Conservation (phyloP, 2,113 vertebrate species). For the Grallaria varia region DNA sequence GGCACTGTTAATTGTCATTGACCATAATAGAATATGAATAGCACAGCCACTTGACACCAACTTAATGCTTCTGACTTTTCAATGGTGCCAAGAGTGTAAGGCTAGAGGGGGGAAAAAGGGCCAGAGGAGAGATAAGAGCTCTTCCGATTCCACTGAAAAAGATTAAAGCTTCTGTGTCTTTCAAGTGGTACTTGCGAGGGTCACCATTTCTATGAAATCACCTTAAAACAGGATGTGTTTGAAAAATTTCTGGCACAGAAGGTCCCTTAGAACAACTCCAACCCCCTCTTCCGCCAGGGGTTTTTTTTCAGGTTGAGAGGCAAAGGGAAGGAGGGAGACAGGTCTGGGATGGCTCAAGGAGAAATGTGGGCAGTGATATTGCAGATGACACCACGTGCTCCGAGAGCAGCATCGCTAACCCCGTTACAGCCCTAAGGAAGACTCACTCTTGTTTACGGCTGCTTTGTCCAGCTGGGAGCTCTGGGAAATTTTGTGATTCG, state of each 20-base stretch:
- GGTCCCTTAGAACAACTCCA: neutral
- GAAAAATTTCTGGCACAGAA: constrained; percentile 17
- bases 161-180: constrained; percentile 52
- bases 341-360: neutral
- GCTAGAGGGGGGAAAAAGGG: constrained; percentile 57
- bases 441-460: constrained; percentile 1
- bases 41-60: constrained; percentile 79
- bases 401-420: neutral
- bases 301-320: neutral
- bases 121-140: constrained; percentile 62
- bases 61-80: constrained; percentile 84
- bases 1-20: constrained; percentile 85
- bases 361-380: neutral
- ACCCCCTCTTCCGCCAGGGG: neutral
- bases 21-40: constrained; percentile 87
- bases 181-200: constrained; percentile 37
- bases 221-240: constrained; percentile 49
- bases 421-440: neutral
- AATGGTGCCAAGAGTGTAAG: constrained; percentile 53
- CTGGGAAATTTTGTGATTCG: constrained; percentile 20
- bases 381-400: neutral
- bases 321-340: neutral
- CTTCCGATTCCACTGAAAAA: constrained; percentile 54
- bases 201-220: constrained; percentile 57
- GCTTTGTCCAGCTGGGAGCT: neutral